Percentiles rank a stretch among this genome's conserved stretches.
phyloP scores from a whole-genome alignment of 2,797 vertebrate genomes.

The Diceros bicornis region DNA sequence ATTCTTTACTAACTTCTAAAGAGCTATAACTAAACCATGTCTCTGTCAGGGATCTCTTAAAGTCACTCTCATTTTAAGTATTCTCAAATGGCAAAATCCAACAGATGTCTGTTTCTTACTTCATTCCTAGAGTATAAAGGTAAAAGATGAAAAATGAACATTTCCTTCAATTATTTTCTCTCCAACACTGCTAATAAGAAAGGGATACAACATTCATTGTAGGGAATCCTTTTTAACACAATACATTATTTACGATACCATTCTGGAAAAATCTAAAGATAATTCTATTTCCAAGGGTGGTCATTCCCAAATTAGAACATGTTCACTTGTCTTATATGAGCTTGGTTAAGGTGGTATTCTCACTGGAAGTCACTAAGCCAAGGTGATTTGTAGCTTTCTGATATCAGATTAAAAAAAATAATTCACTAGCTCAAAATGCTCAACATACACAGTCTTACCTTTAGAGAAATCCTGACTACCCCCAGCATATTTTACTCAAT shows the following conservation, averaged over 20 bases:
- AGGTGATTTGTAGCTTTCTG: background rate
- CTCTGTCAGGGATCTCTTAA: background rate
- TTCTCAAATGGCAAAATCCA: conserved; percentile 59
- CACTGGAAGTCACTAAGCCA: conserved; percentile 18
- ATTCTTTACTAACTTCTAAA: conserved; percentile 7
- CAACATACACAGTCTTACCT: background rate
- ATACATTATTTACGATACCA: background rate
- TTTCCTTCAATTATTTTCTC: conserved; percentile 37
- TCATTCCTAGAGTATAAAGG: background rate
- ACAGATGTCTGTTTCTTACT: background rate
- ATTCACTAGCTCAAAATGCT: conserved; percentile 11
- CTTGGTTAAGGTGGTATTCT: conserved; percentile 24
- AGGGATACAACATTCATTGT: background rate
- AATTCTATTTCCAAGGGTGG: background rate
- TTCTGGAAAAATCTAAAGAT: background rate
- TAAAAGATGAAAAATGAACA: conserved; percentile 43
- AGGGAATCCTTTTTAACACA: conserved; percentile 34
- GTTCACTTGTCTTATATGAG: background rate
- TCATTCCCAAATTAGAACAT: conserved; percentile 49
- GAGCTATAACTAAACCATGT: background rate
- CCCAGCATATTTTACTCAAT: conserved; percentile 16
- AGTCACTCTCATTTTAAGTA: conserved; percentile 11
- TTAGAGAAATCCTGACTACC: conserved; percentile 10
- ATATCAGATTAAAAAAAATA: background rate
- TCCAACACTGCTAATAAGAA: background rate